These are phyloP conservation scores for Cyclophora albipunctata DNA, from an alignment of 2,888 invertebrate genomes.

Conservation along the genomic window DNA sequence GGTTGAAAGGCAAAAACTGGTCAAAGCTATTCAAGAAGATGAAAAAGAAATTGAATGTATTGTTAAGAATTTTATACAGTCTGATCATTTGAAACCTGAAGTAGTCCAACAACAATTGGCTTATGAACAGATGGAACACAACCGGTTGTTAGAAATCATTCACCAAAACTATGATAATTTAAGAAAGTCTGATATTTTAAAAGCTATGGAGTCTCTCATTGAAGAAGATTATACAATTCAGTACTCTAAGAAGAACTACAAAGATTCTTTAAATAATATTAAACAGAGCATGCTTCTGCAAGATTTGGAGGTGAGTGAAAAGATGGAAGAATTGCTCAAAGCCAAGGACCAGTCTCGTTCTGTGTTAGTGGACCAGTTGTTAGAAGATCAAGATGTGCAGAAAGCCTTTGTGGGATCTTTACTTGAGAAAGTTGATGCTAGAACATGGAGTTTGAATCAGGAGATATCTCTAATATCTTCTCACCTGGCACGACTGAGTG, in stretches of 20 bases:
- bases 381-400: constrained; percentile 82
- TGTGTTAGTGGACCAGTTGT: constrained; percentile 75
- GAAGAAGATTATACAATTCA: constrained; percentile 79
- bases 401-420: constrained; percentile 82
- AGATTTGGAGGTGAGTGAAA: constrained; percentile 77
- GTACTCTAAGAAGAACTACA: constrained; percentile 77
- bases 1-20: constrained; percentile 73
- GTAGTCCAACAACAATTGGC: constrained; percentile 78
- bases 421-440: constrained; percentile 82
- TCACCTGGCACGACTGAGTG: constrained; percentile 81
- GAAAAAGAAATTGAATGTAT: constrained; percentile 77
- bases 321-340: constrained; percentile 76
- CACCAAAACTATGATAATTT: constrained; percentile 74
- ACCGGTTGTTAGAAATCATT: constrained; percentile 77
- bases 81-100: constrained; percentile 75
- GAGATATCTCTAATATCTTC: constrained; percentile 83
- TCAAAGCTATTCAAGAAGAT: constrained; percentile 78
- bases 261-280: constrained; percentile 78
- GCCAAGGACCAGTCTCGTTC: constrained; percentile 78
- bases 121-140: constrained; percentile 80
- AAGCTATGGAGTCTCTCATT: constrained; percentile 81
- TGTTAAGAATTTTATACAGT: constrained; percentile 78
- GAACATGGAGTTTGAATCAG: constrained; percentile 84
- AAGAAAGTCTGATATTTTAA: constrained; percentile 80
- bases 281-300: constrained; percentile 74